Percentiles rank a stretch among this genome's conserved stretches.
These are phyloP conservation scores for Endomychus coccineus DNA, from an alignment of 2,888 invertebrate genomes.

Conservation along the genomic window DNA sequence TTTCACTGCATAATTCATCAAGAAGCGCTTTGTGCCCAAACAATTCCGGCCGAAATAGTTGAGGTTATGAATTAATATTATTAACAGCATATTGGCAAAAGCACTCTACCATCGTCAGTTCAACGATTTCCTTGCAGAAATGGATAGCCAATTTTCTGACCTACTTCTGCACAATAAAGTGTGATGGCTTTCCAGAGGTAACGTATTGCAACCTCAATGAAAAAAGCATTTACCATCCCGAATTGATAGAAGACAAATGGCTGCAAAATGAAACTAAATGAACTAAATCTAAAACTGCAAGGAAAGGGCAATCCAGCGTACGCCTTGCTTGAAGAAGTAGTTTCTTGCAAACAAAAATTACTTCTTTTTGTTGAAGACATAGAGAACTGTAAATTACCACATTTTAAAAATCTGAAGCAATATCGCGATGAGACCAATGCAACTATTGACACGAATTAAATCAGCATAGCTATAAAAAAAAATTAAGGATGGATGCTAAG, in stretches of 20 bases:
- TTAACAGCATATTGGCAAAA: conserved; percentile 23
- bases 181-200: conserved; percentile 22
- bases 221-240: conserved; percentile 20
- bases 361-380: conserved; percentile 13
- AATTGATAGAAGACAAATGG: conserved; percentile 22
- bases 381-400: conserved; percentile 17
- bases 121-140: conserved; percentile 20
- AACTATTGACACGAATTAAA: conserved; percentile 18
- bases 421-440: conserved; percentile 12
- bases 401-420: conserved; percentile 17
- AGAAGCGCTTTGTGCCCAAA: conserved; percentile 15
- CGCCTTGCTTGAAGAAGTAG: conserved; percentile 13
- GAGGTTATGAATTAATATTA: conserved; percentile 26
- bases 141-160: conserved; percentile 20
- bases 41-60: conserved; percentile 23
- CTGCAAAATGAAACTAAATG: conserved; percentile 22
- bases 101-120: conserved; percentile 21
- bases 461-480: conserved; percentile 15
- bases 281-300: conserved; percentile 28
- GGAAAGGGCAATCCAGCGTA: conserved; percentile 21
- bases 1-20: conserved; percentile 20
- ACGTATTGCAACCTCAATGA: conserved; percentile 21
- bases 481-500: conserved; percentile 22
- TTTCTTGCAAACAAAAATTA: conserved; percentile 18
- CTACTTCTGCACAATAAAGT: conserved; percentile 23